Evolutionary conservation across 2,113 vertebrate genomes (phyloP), one percentile per base, ranked within the genome.

Genomic region (Otocyon megalotis): DNA sequence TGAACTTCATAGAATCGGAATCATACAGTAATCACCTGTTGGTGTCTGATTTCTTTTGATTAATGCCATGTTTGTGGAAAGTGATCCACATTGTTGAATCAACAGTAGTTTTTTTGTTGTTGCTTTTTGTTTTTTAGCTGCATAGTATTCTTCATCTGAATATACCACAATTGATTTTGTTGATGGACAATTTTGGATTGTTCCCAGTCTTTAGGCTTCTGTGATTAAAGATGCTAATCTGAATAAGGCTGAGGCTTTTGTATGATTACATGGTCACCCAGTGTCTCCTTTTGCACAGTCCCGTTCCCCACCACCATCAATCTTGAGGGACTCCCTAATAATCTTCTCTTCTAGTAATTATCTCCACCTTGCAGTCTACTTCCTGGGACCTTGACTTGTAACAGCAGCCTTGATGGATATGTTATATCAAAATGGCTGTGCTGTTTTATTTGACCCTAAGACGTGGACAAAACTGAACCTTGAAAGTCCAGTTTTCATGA

Each of bases 381-480:
- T 95, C 74, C 79, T 83, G 74, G 71, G 62, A 88, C 90, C 32
- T 76, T 5, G 32, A 82, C 30, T 56, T 32, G 17, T 26, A 87
- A 3, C 24, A 19, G 4, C 16, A 83, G 24, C n/a, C 54, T 37
- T 30, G 15, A 85, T 89, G n/a, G 54, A 71, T 89, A 20, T 35
- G 16, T 85, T 69, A 13, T 62, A 60, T 82, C 82, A 50, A 69
- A 35, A 85, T 86, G 60, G 54, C 7, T 15, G 8, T 60, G 24
- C 20, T 83, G 76, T 84, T 93, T 95, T 69, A 37, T 86, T 97
- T 86, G 69, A 8, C 74, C 80, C 17, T 80, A 84, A 90, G 32
- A 71, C 26, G 82, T 94, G 50, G 92, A 54, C 87, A 80, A 93
- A 72, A 54, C 72, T 71, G 37, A 81, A 56, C 30, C 65, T 83